These are phyloP conservation scores for Philopotamus ludificatus DNA, from an alignment of 1,140 invertebrate genomes.

Conservation along the genomic window DNA sequence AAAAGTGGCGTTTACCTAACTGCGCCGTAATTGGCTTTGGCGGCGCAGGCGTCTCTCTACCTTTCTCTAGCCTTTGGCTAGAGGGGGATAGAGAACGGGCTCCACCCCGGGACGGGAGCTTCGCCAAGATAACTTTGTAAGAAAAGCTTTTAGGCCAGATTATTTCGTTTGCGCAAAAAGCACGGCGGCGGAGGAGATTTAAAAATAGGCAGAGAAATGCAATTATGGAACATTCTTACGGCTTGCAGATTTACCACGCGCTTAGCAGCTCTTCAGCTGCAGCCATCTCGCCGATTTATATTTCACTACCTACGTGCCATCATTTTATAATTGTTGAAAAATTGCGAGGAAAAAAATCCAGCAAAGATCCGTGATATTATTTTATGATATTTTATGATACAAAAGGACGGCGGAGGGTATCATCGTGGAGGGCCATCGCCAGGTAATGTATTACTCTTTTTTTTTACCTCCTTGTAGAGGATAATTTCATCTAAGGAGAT, in stretches of 20 bases:
- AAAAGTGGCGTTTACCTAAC: slow-evolving; percentile 6
- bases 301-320: neutral
- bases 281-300: neutral
- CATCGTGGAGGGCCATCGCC: neutral
- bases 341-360: too few species aligned
- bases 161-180: slow-evolving; percentile 26
- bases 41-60: neutral
- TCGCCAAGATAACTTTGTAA: slow-evolving; percentile 25
- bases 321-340: neutral
- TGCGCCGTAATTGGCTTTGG: slow-evolving; percentile 13
- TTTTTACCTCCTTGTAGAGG: neutral
- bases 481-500: neutral
- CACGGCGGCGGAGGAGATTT: neutral
- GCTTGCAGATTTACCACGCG: neutral
- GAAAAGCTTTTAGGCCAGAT: slow-evolving; percentile 31
- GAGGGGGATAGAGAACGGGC: neutral
- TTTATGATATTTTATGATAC: too few species aligned
- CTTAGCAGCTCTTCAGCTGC: neutral
- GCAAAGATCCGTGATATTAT: too few species aligned
- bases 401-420: neutral
- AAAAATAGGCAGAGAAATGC: neutral
- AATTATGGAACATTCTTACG: neutral
- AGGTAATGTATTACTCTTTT: neutral
- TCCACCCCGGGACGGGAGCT: neutral
- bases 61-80: neutral